Conservation (phyloP, 37 sponge, comb jelly and placozoan genomes). For the Beroe forskalii region DNA sequence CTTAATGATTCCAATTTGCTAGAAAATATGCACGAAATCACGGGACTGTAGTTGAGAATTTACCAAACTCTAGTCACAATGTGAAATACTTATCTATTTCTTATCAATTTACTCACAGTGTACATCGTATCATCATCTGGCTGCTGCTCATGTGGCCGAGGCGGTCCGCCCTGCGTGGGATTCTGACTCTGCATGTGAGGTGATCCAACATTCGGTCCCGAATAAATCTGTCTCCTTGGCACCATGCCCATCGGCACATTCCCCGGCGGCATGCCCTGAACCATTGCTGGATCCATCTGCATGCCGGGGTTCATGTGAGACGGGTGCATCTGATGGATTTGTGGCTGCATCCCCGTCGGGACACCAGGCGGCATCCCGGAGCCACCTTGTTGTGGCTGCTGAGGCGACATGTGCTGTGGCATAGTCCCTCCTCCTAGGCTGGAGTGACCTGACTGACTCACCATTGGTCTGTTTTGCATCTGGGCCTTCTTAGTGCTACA, state of each 20-base stretch:
- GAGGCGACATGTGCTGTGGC: background rate
- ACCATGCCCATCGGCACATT: slow-evolving; percentile 37
- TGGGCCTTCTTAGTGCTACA: background rate
- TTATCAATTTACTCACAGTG: background rate
- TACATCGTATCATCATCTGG: slow-evolving; percentile 4
- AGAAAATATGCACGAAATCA: too few relatives aligned
- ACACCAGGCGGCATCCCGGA: background rate
- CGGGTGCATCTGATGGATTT: too few relatives aligned
- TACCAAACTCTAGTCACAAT: too few relatives aligned
- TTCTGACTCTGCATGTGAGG: slow-evolving; percentile 19
- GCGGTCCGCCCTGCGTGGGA: background rate
- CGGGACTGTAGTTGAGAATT: too few relatives aligned
- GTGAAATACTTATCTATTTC: too few relatives aligned
- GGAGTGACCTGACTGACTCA: background rate
- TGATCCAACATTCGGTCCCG: slow-evolving; percentile 7
- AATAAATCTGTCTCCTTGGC: slow-evolving; percentile 7
- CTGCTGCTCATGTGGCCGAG: background rate
- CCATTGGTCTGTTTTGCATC: background rate
- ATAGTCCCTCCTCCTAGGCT: background rate
- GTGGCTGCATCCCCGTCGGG: background rate
- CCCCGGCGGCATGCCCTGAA: background rate
- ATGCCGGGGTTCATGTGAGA: slow-evolving; percentile 3
- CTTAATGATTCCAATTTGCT: too few relatives aligned
- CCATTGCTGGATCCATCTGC: background rate
- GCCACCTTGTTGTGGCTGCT: background rate